Evolutionary conservation across 2,888 invertebrate species (phyloP), one percentile per base, ranked within the genome.

Genomic region (Strigamia crassipes): DNA sequence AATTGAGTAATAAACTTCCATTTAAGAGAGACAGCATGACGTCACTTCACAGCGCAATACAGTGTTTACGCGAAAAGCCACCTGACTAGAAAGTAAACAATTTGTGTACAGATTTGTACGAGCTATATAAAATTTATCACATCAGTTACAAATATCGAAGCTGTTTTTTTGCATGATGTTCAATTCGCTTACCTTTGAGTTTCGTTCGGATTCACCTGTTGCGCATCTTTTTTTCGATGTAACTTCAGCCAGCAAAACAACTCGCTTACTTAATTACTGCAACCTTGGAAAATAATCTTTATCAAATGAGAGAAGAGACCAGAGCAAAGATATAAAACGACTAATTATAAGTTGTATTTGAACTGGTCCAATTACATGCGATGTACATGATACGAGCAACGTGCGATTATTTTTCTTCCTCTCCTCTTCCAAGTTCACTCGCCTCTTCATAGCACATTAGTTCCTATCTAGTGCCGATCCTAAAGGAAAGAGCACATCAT

Each of bases 341-440:
- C 56, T 56, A 56, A 56, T 56, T 56, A 56, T 56, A 56, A 56
- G 56, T 56, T 56, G 56, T 56, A 56, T 56, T 56, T 56, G 56
- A 56, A 56, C 56, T 56, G 56, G 56, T 18, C 56, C 56, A 56
- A 56, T 56, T 56, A 56, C 56, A 18, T 18, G 56, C n/a, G 56
- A 56, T 56, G 56, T 56, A 56, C 56, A 56, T 18, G 56, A 56
- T 56, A 56, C 56, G 56, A 56, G 56, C 56, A 56, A 56, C 56
- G 56, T 56, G 56, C 56, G 56, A 56, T 56, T 56, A 56, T 56
- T 56, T 56, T 56, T 56, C 56, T 15, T 56, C 56, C 18, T 56
- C 56, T 56, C 56, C 18, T n/a, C 56, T 56, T 18, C 56, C 56
- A 56, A 56, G 56, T 56, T 56, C 56, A 56, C 56, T 56, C 56